These are phyloP conservation scores for Myripristis jacobus DNA, from an alignment of 2,797 vertebrate species.

Conservation along the genomic window DNA sequence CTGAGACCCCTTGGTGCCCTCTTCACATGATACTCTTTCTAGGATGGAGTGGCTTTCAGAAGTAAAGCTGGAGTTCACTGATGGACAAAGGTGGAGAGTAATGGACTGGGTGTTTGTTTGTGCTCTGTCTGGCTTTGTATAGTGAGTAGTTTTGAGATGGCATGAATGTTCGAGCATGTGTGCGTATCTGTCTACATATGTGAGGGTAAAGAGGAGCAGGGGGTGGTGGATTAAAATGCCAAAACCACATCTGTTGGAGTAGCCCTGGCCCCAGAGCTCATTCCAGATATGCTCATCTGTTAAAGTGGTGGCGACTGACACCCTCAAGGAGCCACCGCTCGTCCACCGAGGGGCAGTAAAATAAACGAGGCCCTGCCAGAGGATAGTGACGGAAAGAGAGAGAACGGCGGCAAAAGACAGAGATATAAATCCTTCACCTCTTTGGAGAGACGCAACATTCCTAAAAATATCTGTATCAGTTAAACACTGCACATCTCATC, in stretches of 20 bases:
- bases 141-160: background rate
- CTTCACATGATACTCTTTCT: constrained; percentile 64
- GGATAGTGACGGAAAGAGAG: constrained; percentile 24
- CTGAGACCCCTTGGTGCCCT: constrained; percentile 61
- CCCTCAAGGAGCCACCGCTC: constrained; percentile 76
- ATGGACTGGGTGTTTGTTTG: constrained; percentile 42
- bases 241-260: constrained; percentile 73
- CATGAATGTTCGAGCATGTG: constrained; percentile 21
- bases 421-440: constrained; percentile 36
- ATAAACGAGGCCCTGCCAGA: constrained; percentile 75
- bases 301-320: constrained; percentile 76
- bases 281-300: constrained; percentile 79
- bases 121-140: constrained; percentile 26
- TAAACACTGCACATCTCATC: constrained; percentile 42
- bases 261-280: constrained; percentile 71
- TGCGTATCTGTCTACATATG: constrained; percentile 18
- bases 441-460: constrained; percentile 34
- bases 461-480: constrained; percentile 27
- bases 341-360: constrained; percentile 71
- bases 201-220: background rate
- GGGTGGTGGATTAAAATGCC: constrained; percentile 71
- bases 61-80: constrained; percentile 50
- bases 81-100: constrained; percentile 48
- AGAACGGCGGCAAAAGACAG: constrained; percentile 32
- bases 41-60: constrained; percentile 62